These are phyloP conservation scores for Ophiothrix spiculata DNA, from an alignment of 35 echinoderm and acorn worm genomes.

Conservation along the genomic window DNA sequence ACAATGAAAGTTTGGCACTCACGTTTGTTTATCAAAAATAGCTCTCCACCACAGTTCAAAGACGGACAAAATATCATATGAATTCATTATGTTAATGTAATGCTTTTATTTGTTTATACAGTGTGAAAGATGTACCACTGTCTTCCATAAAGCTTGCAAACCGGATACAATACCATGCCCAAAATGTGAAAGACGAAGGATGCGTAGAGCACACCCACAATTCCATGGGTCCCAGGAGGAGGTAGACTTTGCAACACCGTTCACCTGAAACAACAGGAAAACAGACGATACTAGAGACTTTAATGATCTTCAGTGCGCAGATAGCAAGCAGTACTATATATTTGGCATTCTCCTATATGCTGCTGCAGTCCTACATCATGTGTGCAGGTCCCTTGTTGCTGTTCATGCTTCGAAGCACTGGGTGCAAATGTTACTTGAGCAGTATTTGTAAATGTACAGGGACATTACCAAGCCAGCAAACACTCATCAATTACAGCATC, in stretches of 20 bases:
- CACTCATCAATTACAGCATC: too few species aligned
- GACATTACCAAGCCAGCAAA: too few species aligned
- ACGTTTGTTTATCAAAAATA: neutral
- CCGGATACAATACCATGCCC: slow-evolving; percentile 77
- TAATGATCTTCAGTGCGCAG: too few species aligned
- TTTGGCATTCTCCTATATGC: too few species aligned
- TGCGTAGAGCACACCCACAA: slow-evolving; percentile 33
- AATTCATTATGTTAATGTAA: neutral
- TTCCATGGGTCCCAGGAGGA: slow-evolving; percentile 12
- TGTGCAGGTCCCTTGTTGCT: too few species aligned
- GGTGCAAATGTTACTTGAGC: too few species aligned
- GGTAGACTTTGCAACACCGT: slow-evolving; percentile 40
- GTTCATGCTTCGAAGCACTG: too few species aligned
- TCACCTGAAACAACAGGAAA: slow-evolving; percentile 23
- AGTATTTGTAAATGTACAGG: too few species aligned
- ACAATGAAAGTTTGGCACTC: neutral
- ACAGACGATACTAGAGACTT: neutral
- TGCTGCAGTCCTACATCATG: too few species aligned
- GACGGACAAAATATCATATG: neutral
- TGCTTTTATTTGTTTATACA: slow-evolving; percentile 30
- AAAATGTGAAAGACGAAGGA: slow-evolving; percentile 65
- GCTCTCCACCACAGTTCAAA: neutral
- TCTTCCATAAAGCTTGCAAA: slow-evolving; percentile 92
- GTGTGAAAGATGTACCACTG: slow-evolving; percentile 93
- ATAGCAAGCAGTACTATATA: too few species aligned